Conservation (phyloP, 2,888 invertebrate genomes). For the Dichetophora obliterata region DNA sequence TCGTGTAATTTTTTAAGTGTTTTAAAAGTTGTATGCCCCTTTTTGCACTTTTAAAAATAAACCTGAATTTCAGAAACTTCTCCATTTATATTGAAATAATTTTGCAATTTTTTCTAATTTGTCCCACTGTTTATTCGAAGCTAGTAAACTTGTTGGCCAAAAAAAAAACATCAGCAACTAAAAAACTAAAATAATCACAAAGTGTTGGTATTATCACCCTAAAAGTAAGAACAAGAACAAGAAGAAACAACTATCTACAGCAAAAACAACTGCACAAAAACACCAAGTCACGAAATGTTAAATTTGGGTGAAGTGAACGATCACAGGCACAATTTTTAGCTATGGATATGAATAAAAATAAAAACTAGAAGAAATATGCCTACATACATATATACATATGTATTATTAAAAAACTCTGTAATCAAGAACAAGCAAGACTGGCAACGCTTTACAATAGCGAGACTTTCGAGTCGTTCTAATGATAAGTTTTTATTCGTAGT, state of each 20-base stretch:
- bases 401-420: not conserved
- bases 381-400: no score
- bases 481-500: conserved; percentile 21
- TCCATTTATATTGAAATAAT: no score
- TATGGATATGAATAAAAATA: not conserved
- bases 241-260: not conserved
- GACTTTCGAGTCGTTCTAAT: conserved; percentile 6
- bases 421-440: not conserved
- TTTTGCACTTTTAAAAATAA: no score
- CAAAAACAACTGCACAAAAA: not conserved
- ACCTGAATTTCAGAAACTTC: no score
- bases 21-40: no score
- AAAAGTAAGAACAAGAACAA: conserved; percentile 4
- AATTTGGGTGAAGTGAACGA: conserved; percentile 25
- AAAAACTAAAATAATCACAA: not conserved
- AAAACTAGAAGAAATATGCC: not conserved
- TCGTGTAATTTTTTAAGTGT: no score
- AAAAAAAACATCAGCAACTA: not conserved
- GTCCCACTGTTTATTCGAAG: not conserved
- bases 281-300: conserved; percentile 25
- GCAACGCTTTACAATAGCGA: conserved; percentile 4
- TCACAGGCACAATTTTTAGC: not conserved
- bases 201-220: conserved; percentile 20
- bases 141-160: not conserved
- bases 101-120: not conserved